Base-by-base conservation (phyloP, 2,888 invertebrate species). In the Keiferia lycopersicella region DNA sequence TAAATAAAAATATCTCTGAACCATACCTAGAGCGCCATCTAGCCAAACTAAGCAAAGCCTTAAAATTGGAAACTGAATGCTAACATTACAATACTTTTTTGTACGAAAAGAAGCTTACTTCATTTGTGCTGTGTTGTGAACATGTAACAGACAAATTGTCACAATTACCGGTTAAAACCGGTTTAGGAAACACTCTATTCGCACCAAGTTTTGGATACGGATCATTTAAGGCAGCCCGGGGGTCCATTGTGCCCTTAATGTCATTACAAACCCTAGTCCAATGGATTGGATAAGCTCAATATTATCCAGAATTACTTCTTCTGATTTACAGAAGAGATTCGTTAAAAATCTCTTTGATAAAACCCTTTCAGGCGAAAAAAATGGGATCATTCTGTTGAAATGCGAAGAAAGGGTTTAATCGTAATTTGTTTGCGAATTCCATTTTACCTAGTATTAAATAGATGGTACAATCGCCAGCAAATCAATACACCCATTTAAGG, bases 171-270 rank as follows among this genome's bases (percentile, higher is more conserved):
- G 11, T 45, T n/a, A n/a, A n/a, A n/a, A n/a, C n/a, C n/a, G n/a
- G n/a, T 45, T 45, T 7, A 45, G 11, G 4, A 22, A 22, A 1
- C 3, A 34, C 51, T 51, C 51, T 51, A 51, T 22, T 51, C 76
- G 75, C 45, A 45, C 78, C 61, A 83, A 82, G 79, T 81, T 84
- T 81, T 83, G 82, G 83, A 79, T 80, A 81, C 84, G 87, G 87
- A 83, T 84, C 84, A 84, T 87, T 86, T 85, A 78, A 51, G 74
- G 73, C 73, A 71, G 45, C 45, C 45, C 45, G 71, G 78, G 77
- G 76, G 72, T 30, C 76, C 77, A 82, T 86, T 84, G 82, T 84
- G 68, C 76, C 73, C 73, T 26, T 87, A 87, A 87, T 83, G 84
- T 84, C 77, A 81, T 87, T 83, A 84, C 79, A 78, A 75, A 76